Base-by-base conservation (phyloP, 2,113 vertebrate genomes). In the Rhynchopsitta pachyrhyncha region DNA sequence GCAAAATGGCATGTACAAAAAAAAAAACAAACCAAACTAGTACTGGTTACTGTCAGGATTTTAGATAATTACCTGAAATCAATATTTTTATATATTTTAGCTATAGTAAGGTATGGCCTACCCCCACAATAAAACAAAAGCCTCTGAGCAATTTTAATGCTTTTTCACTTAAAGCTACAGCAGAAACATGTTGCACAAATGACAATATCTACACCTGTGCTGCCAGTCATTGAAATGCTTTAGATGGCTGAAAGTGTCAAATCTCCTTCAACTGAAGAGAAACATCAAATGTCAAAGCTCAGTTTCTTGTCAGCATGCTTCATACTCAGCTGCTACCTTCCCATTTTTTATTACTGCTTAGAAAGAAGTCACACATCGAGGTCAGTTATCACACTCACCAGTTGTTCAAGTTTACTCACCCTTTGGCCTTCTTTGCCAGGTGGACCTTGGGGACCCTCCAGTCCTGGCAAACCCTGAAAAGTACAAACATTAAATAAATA, bases 371-470 rank as follows among this genome's bases (percentile, higher is more conserved):
- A 3, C 87, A 75, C 50, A 59, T 52, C 82, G 67, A 78, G 70
- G 88, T 74, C 91, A 92, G 83, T 69, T 66, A 93, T 16, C 64
- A 78, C 76, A 64, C 63, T 46, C 35, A 20, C 37, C 88, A 97
- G 91, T 52, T 98, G 96, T 96, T 98, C 83, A 86, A 89, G 97
- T 98, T 98, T 98, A 99, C 99, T 99, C 98, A 99, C 99, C 98
- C 99, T 99, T 96, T 99, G 99, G 96, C 99, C 99, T 96, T 99
- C 99, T 98, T 99, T 99, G 91, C 99, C 99, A 93, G 98, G 97
- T 92, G 98, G 96, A 89, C 98, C 99, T 88, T 98, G 98, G 52
- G 97, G 98, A 95, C 99, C 99, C 86, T 98, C 97, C 50, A 97
- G 85, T 44, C 98, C 99, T 70, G 96, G 73, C 64, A 97, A 92